Percentiles rank a stretch among this genome's conserved stretches.
phyloP scores from a whole-genome alignment of 2,888 invertebrate species.

The Acanthopleura granulata region DNA sequence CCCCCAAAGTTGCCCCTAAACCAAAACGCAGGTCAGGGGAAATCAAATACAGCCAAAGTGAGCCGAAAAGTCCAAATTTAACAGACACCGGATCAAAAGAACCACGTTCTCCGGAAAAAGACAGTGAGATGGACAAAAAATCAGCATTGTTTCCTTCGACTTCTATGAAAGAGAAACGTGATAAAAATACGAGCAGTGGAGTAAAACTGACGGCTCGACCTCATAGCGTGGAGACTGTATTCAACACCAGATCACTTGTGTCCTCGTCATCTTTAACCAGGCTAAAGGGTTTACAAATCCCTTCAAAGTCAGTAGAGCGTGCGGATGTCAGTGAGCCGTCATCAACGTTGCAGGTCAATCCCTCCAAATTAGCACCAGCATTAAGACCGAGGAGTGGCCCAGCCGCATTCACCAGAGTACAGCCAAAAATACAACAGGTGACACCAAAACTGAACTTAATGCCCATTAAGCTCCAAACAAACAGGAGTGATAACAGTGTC shows the following conservation, averaged over 20 bases:
- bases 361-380: conserved; percentile 8
- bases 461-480: neutral
- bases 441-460: neutral
- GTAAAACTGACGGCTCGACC: neutral
- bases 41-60: neutral
- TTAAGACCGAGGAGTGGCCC: conserved; percentile 15
- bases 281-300: neutral
- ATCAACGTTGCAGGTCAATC: conserved; percentile 8
- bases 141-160: neutral
- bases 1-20: conserved; percentile 26
- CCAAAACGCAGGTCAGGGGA: conserved; percentile 23
- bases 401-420: neutral
- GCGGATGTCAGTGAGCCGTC: neutral
- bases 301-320: neutral
- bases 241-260: neutral
- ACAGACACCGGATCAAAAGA: no score
- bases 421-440: conserved; percentile 2
- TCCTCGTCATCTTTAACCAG: neutral
- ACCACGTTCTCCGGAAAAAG: neutral
- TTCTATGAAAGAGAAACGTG: neutral
- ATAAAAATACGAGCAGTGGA: neutral
- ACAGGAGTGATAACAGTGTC: no score
- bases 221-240: conserved; percentile 6
- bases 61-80: neutral
- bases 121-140: neutral